Base-by-base conservation (phyloP, 1,140 invertebrate genomes). In the Psix sp. region DNA sequence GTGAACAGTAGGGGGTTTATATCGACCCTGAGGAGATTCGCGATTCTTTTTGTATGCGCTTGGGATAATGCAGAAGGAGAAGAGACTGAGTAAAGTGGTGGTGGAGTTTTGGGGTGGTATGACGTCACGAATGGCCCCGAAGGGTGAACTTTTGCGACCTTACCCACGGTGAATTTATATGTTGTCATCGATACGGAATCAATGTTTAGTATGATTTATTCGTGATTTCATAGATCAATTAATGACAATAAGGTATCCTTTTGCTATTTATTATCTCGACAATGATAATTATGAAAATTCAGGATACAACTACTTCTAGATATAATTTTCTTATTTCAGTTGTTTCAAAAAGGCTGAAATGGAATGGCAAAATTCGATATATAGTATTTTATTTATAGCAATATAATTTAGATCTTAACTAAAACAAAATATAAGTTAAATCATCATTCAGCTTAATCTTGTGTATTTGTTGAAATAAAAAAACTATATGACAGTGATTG, bases 1-100 rank as follows among this genome's bases (percentile, higher is more conserved):
- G 26, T 31, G 48, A 57, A 29, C 26, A 59, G 65, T 52, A 67
- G 75, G 66, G 76, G 77, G 76, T 80, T n/a, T n/a, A 74, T 85
- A 84, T 85, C 82, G 83, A 85, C 82, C 80, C 49, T 59, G 60
- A 49, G 74, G 75, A 82, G 77, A 84, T 79, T 79, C 78, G 66
- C 74, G 63, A 79, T 84, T 83, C 82, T 84, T 80, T 82, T 72
- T 51, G 38, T 42, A 39, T 54, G 60, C 42, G 56, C 45, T 67
- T 38, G 38, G 62, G 42, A 62, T 60, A 52, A 59, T 60, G 60
- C 40, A 60, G 43, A 43, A 74, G 43, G 31, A 43, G 35, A 62
- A 60, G 42, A 57, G 29, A 7, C 48, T 43, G 38, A 40, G 29
- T 46, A 36, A 39, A 38, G 59, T 33, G 36, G 46, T 49, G 51